These are phyloP conservation scores for Pantherophis guttatus DNA, from an alignment of 2,113 vertebrate genomes.

Conservation along the genomic window DNA sequence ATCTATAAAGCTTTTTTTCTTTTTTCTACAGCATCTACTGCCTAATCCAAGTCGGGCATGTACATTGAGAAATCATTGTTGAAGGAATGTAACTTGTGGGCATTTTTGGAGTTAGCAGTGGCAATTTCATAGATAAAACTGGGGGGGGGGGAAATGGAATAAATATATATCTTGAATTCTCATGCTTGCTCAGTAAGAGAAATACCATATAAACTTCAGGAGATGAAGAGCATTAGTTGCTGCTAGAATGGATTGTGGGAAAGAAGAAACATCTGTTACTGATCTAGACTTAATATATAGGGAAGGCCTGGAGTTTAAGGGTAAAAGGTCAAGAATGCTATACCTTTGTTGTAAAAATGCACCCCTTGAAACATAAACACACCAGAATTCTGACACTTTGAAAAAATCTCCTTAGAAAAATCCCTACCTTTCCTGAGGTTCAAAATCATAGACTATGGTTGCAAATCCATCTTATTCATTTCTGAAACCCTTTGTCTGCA, in stretches of 20 bases:
- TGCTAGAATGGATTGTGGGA: slow-evolving; percentile 19
- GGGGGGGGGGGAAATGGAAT: not conserved
- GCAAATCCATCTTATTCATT: not conserved
- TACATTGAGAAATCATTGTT: not conserved
- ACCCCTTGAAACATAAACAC: slow-evolving; percentile 35
- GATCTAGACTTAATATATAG: not conserved
- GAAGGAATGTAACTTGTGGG: not conserved
- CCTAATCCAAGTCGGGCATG: rapidly evolving
- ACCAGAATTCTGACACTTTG: slow-evolving; percentile 18
- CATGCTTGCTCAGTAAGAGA: slow-evolving; percentile 23
- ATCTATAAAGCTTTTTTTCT: not conserved
- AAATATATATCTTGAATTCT: slow-evolving; percentile 22
- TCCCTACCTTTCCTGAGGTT: not conserved
- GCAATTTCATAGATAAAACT: not conserved
- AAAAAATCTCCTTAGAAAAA: slow-evolving; percentile 18
- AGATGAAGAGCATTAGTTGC: slow-evolving; percentile 33
- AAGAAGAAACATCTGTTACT: slow-evolving; percentile 38
- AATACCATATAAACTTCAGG: slow-evolving; percentile 33
- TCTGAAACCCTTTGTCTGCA: not conserved
- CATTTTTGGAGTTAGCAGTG: not conserved
- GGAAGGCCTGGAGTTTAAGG: slow-evolving; percentile 33
- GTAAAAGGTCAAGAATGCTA: slow-evolving; percentile 37
- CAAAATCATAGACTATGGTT: not conserved
- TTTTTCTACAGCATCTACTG: not conserved
- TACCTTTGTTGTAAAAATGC: slow-evolving; percentile 17